These are phyloP conservation scores for Taxidea taxus DNA, from an alignment of 2,113 vertebrate species.

Conservation along the genomic window DNA sequence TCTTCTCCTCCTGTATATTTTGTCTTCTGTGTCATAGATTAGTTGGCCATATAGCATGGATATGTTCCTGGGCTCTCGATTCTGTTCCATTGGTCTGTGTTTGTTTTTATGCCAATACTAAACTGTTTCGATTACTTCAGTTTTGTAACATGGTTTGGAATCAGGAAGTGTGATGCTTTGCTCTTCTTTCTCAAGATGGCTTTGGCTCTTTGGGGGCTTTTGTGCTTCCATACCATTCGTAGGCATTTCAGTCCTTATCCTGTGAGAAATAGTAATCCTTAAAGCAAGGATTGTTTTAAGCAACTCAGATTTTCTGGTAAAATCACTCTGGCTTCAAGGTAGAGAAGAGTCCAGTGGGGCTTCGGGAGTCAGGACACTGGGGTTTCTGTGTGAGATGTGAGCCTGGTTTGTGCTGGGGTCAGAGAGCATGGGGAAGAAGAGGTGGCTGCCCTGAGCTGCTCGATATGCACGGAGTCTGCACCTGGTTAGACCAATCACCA, in stretches of 20 bases:
- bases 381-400: not conserved
- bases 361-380: not conserved
- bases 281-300: not conserved
- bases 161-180: not conserved
- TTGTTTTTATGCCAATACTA: not conserved
- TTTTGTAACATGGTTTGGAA: not conserved
- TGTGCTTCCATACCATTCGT: not conserved
- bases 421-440: not conserved
- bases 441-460: not conserved
- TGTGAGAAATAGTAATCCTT: not conserved
- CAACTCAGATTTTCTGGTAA: constrained; percentile 8
- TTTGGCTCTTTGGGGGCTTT: not conserved
- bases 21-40: not conserved
- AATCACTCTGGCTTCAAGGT: not conserved
- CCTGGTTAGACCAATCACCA: not conserved
- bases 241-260: not conserved
- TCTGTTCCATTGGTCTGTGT: not conserved
- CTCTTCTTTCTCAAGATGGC: not conserved
- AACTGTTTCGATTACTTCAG: not conserved
- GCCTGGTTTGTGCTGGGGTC: not conserved
- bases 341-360: not conserved
- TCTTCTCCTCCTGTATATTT: not conserved
- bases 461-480: not conserved
- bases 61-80: not conserved
- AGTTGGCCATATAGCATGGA: not conserved